Conservation (phyloP, 2,797 vertebrate genomes). For the Chelon auratus region DNA sequence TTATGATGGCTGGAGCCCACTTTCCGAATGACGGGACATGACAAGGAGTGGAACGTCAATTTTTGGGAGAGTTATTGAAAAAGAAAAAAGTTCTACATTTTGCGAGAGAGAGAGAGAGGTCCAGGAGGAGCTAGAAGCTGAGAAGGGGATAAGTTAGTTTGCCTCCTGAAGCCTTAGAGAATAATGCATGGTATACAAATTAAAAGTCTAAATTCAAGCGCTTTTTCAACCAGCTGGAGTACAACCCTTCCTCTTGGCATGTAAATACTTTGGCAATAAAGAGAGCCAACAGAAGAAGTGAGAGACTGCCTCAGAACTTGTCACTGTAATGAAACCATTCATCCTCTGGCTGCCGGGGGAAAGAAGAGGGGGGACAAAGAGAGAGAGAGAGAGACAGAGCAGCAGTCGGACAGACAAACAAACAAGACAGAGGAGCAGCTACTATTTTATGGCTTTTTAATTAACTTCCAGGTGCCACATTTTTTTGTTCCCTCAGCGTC, state of each 20-base stretch:
- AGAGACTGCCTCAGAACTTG: slow-evolving; percentile 72
- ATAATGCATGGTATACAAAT: slow-evolving; percentile 76
- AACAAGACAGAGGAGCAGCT: slow-evolving; percentile 61
- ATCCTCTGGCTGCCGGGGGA: slow-evolving; percentile 66
- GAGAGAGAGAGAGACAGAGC: slow-evolving; percentile 36
- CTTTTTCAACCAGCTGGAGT: slow-evolving; percentile 71
- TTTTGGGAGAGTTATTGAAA: slow-evolving; percentile 35
- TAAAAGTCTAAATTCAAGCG: slow-evolving; percentile 75
- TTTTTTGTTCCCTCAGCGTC: slow-evolving; percentile 55
- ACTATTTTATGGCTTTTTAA: slow-evolving; percentile 76
- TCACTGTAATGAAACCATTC: slow-evolving; percentile 83
- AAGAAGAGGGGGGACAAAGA: slow-evolving; percentile 7
- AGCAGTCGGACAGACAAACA: slow-evolving; percentile 64
- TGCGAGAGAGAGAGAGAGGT: slow-evolving; percentile 10
- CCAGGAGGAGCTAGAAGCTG: slow-evolving; percentile 22
- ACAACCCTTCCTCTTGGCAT: slow-evolving; percentile 70
- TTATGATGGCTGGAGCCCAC: slow-evolving; percentile 69
- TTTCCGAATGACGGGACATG: slow-evolving; percentile 55
- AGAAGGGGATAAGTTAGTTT: slow-evolving; percentile 48
- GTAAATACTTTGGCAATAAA: slow-evolving; percentile 79
- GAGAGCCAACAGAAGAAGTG: slow-evolving; percentile 66
- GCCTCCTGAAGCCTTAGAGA: slow-evolving; percentile 55
- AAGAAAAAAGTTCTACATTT: slow-evolving; percentile 47
- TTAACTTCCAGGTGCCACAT: slow-evolving; percentile 76
- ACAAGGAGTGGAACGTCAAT: slow-evolving; percentile 24